Evolutionary conservation across 2,888 invertebrate species (phyloP).

Genomic region (Toxonevra muliebris): DNA sequence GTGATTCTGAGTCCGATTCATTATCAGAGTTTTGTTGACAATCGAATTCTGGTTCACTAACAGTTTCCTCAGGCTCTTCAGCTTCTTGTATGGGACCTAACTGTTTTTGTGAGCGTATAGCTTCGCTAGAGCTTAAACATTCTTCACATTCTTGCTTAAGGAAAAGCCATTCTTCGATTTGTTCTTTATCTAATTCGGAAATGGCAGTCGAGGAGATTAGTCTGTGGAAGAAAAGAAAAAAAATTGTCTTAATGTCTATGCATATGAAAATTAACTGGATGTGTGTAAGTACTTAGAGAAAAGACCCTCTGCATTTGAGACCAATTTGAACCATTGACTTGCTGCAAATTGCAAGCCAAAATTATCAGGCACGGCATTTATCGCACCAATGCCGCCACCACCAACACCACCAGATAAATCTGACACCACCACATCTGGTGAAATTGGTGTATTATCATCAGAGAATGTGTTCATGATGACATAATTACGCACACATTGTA

Average conservation of each 20-base stretch:
- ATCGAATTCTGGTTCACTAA: constrained; percentile 70
- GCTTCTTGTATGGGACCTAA: constrained; percentile 67
- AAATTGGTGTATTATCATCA: constrained; percentile 71
- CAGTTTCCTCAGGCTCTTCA: constrained; percentile 71
- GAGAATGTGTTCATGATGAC: constrained; percentile 78
- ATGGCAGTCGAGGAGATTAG: constrained; percentile 76
- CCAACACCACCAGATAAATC: constrained; percentile 34
- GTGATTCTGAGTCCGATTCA: constrained; percentile 66
- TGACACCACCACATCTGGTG: constrained; percentile 48
- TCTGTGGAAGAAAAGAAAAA: constrained; percentile 41
- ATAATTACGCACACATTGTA: constrained; percentile 75
- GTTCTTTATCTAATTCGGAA: constrained; percentile 77
- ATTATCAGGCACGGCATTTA: constrained; percentile 38
- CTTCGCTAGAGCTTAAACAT: constrained; percentile 68
- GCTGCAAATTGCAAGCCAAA: constrained; percentile 86
- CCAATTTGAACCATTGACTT: constrained; percentile 82
- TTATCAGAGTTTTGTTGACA: constrained; percentile 63
- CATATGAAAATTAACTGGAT: background rate
- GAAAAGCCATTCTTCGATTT: constrained; percentile 84
- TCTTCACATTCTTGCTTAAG: constrained; percentile 89
- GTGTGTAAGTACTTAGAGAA: constrained; percentile 68
- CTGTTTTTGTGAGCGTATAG: constrained; percentile 55
- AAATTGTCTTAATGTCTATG: background rate
- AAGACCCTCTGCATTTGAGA: constrained; percentile 85
- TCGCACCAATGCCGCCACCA: constrained; percentile 39